phyloP scores from a whole-genome alignment of 1,140 invertebrate species.

The Pectinophora gossypiella region DNA sequence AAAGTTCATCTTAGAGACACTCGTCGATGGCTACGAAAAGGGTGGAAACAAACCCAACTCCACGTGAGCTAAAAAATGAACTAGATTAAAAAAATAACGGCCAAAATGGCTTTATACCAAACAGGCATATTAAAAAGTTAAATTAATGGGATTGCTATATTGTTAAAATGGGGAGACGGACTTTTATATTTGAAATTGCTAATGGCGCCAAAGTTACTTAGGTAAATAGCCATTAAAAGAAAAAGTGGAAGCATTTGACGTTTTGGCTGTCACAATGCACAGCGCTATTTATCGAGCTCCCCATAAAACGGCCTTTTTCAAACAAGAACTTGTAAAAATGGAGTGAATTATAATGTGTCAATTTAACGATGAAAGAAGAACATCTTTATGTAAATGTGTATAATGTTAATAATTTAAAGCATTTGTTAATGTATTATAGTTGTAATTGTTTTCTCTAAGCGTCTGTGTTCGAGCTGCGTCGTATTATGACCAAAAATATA shows the following conservation, averaged over 20 bases:
- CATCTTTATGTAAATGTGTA: slow-evolving; percentile 16
- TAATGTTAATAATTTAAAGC: slow-evolving; percentile 23
- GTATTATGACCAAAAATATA: background rate
- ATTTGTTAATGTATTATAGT: background rate
- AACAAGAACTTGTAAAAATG: background rate
- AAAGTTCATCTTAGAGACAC: slow-evolving; percentile 91
- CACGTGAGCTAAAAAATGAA: slow-evolving; percentile 39
- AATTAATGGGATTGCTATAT: background rate
- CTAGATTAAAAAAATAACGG: background rate
- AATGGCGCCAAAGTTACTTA: too few species aligned
- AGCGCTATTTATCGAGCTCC: too few species aligned
- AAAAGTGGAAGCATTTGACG: too few species aligned
- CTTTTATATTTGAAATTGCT: slow-evolving; percentile 8
- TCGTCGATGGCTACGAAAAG: slow-evolving; percentile 88
- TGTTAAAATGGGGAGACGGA: background rate
- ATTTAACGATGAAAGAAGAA: background rate
- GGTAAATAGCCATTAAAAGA: too few species aligned
- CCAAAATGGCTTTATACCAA: background rate
- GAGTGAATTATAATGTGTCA: slow-evolving; percentile 3
- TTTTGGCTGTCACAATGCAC: too few species aligned
- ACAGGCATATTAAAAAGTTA: background rate
- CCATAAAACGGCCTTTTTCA: too few species aligned
- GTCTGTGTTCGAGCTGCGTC: background rate
- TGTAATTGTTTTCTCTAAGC: background rate
- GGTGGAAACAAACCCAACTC: slow-evolving; percentile 39